These are phyloP conservation scores for Menidia menidia DNA, from an alignment of 2,797 vertebrate genomes.

Conservation along the genomic window DNA sequence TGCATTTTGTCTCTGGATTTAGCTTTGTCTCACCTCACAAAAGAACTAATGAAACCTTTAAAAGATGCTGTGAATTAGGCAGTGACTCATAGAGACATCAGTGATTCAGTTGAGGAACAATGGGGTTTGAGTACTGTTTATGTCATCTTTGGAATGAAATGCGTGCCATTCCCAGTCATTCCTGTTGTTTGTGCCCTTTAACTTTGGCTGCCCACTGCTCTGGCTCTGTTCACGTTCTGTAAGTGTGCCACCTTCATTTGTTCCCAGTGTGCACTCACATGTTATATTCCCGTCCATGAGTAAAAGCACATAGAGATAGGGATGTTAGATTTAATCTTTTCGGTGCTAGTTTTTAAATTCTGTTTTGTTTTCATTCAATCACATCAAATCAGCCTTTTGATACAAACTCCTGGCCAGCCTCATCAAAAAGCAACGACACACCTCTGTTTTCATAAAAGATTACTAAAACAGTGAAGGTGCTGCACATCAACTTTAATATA, in stretches of 20 bases:
- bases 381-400: slow-evolving; percentile 18
- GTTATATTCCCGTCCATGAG: too few species aligned
- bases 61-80: background rate
- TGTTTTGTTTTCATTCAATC: slow-evolving; percentile 3
- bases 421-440: slow-evolving; percentile 52
- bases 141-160: too few species aligned
- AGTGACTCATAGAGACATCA: background rate
- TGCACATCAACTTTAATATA: slow-evolving; percentile 13
- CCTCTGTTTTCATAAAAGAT: slow-evolving; percentile 56
- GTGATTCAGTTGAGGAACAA: background rate
- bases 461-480: slow-evolving; percentile 35
- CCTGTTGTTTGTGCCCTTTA: background rate
- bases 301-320: background rate
- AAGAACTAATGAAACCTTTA: background rate
- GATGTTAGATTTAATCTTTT: slow-evolving; percentile 42
- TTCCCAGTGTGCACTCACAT: background rate
- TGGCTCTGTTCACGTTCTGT: background rate
- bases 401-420: slow-evolving; percentile 28
- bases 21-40: background rate
- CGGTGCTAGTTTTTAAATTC: slow-evolving; percentile 29
- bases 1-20: background rate
- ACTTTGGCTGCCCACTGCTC: background rate
- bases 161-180: background rate
- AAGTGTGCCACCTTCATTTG: background rate
- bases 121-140: too few species aligned